Conservation (phyloP, 2,888 invertebrate species). For the Notodonta dromedarius region DNA sequence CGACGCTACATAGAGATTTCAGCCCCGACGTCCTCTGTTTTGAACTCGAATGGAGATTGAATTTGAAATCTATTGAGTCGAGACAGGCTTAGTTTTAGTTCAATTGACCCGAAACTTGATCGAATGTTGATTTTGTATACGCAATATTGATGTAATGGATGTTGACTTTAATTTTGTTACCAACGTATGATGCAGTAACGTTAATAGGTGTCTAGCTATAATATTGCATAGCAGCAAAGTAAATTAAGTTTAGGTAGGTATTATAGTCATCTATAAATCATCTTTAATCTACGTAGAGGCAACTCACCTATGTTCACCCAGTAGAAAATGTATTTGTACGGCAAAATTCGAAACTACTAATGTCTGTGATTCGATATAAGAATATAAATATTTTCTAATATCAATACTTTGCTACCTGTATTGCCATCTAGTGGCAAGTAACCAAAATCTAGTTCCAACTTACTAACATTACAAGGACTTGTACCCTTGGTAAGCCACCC, state of each 20-base stretch:
- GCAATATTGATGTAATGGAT: neutral
- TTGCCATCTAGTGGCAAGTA: slow-evolving; percentile 29
- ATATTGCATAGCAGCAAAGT: too few species aligned
- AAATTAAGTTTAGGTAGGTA: too few species aligned
- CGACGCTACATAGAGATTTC: slow-evolving; percentile 56
- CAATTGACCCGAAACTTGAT: slow-evolving; percentile 20
- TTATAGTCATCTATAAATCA: too few species aligned
- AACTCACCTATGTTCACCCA: too few species aligned
- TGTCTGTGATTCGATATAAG: neutral
- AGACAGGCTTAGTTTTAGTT: slow-evolving; percentile 18
- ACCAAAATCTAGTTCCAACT: neutral
- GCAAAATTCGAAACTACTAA: too few species aligned
- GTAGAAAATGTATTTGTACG: too few species aligned
- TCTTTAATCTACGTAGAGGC: too few species aligned
- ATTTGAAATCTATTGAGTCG: slow-evolving; percentile 39
- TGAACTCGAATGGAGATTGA: slow-evolving; percentile 44
- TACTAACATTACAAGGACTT: too few species aligned
- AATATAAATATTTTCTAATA: neutral
- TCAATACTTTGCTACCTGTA: slow-evolving; percentile 10
- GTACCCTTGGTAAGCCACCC: too few species aligned
- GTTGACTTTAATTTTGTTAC: neutral
- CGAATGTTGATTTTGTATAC: slow-evolving; percentile 19
- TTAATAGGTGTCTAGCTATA: too few species aligned
- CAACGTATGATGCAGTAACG: too few species aligned
- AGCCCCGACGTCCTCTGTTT: slow-evolving; percentile 52